phyloP scores from a whole-genome alignment of 2,113 vertebrate genomes.

The Rhombomys opimus region DNA sequence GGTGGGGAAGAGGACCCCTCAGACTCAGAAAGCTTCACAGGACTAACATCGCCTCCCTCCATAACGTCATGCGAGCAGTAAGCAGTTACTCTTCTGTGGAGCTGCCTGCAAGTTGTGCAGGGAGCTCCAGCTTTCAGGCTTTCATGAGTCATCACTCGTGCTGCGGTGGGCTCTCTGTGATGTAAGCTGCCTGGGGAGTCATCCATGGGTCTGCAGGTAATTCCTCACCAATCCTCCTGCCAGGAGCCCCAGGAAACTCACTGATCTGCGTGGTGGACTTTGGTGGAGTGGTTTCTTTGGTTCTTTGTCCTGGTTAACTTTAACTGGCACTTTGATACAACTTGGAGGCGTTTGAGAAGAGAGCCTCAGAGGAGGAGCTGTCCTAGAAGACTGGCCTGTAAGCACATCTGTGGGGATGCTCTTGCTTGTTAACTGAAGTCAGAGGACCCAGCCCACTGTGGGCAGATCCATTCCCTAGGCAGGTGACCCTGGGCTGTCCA shows the following conservation, averaged over 20 bases:
- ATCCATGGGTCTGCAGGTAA: fast-evolving
- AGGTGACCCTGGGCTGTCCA: neutral
- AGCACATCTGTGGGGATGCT: neutral
- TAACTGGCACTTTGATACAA: neutral
- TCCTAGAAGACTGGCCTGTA: neutral
- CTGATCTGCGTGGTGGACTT: neutral
- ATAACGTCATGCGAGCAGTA: neutral
- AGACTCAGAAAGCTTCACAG: neutral
- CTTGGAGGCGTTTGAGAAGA: too few species aligned
- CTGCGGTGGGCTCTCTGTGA: too few species aligned
- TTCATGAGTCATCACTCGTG: too few species aligned
- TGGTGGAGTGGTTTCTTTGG: neutral
- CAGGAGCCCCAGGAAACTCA: neutral
- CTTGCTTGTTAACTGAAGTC: neutral
- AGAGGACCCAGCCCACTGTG: neutral
- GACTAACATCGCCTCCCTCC: neutral
- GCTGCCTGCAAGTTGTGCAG: neutral
- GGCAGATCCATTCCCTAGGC: neutral
- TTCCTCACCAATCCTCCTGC: neutral
- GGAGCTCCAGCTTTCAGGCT: neutral
- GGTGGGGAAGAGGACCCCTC: too few species aligned
- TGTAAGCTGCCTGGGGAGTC: neutral
- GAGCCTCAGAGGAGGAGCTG: neutral
- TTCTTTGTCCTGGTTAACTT: neutral
- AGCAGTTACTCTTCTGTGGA: neutral